These are phyloP conservation scores for Cinclus mexicanus DNA, from an alignment of 2,113 vertebrate genomes.

Conservation along the genomic window DNA sequence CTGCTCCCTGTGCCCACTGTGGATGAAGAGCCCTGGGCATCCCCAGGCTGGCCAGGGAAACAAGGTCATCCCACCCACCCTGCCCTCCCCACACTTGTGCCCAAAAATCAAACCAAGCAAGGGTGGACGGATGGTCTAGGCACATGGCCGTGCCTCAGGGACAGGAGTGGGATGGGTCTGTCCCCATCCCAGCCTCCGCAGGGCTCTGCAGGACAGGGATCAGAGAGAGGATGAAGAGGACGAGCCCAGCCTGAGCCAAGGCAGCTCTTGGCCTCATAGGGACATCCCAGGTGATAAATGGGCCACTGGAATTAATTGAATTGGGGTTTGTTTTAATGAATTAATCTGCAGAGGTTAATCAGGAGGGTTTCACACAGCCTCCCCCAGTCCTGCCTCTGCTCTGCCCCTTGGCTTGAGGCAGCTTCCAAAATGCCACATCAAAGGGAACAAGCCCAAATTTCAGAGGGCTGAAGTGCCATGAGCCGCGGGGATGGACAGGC, in stretches of 20 bases:
- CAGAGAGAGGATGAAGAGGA: neutral
- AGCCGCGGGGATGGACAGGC: neutral
- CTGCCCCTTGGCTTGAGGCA: neutral
- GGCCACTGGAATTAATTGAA: neutral
- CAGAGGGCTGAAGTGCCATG: neutral
- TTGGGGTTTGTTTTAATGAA: neutral
- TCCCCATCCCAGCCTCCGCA: neutral
- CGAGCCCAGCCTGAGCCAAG: neutral
- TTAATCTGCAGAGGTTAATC: neutral
- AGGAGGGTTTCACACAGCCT: neutral
- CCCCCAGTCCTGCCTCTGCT: neutral
- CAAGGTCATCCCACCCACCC: neutral
- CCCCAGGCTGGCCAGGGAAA: fast-evolving
- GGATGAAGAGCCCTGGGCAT: fast-evolving
- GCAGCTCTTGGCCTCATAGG: neutral
- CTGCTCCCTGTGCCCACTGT: fast-evolving
- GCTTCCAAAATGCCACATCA: neutral
- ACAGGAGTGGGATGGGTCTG: neutral
- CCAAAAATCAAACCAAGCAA: neutral
- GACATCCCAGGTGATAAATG: neutral
- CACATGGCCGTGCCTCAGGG: neutral
- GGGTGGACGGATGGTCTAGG: fast-evolving
- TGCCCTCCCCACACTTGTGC: fast-evolving
- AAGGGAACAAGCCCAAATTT: neutral
- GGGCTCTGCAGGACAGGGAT: neutral